Evolutionary conservation across 2,888 invertebrate genomes (phyloP).

Genomic region (Eurois occulta): DNA sequence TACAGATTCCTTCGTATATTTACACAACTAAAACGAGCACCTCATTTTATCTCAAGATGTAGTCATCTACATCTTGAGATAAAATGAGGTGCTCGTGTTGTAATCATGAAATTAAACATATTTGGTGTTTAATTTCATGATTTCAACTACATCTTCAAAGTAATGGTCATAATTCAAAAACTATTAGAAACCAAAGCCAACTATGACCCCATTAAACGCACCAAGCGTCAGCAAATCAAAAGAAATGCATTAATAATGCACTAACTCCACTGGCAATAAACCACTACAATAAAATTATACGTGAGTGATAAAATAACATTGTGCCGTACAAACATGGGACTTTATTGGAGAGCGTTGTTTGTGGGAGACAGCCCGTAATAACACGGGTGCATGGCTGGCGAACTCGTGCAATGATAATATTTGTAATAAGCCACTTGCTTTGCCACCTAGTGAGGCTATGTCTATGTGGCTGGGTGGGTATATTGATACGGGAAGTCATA

Average conservation of each 20-base stretch:
- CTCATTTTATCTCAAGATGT: background rate
- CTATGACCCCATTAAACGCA: background rate
- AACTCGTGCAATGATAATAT: constrained; percentile 55
- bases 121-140: background rate
- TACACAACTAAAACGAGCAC: background rate
- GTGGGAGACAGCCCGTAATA: constrained; percentile 52
- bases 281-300: constrained; percentile 59
- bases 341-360: constrained; percentile 61
- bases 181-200: background rate
- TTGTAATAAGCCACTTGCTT: constrained; percentile 50
- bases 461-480: background rate
- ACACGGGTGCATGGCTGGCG: constrained; percentile 49
- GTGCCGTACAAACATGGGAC: constrained; percentile 47
- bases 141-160: background rate
- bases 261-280: constrained; percentile 37
- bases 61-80: too few relatives aligned
- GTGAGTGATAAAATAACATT: constrained; percentile 56
- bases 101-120: too few relatives aligned
- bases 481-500: background rate
- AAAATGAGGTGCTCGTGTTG: too few relatives aligned
- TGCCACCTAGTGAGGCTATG: constrained; percentile 30
- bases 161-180: background rate
- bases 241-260: constrained; percentile 1
- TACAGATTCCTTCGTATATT: background rate
- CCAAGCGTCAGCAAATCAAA: background rate